Percentiles rank a stretch among this genome's conserved stretches.
Evolutionary conservation across 2,113 vertebrate genomes (phyloP).

Genomic region (Otolemur garnettii): DNA sequence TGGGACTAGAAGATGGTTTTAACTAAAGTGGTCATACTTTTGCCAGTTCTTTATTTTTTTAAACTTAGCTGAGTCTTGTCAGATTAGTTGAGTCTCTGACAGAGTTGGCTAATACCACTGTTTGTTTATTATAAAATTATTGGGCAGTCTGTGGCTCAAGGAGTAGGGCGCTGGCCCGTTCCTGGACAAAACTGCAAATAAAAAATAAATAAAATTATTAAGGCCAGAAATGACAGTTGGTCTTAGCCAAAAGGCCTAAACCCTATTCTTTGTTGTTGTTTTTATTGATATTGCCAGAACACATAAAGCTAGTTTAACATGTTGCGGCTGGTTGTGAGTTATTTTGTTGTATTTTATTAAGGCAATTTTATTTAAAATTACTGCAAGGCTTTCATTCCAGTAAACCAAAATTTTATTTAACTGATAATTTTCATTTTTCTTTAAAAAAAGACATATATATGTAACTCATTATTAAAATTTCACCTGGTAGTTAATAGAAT

Average conservation of each 20-base stretch:
- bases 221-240: not conserved
- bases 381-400: not conserved
- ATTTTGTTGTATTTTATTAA: not conserved
- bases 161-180: too few species aligned
- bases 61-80: not conserved
- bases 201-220: not conserved
- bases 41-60: not conserved
- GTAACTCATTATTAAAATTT: not conserved
- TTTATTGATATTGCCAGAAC: not conserved
- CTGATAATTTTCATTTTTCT: not conserved
- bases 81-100: not conserved
- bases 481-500: not conserved
- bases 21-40: constrained; percentile 51
- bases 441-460: not conserved
- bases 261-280: not conserved
- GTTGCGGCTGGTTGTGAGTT: not conserved
- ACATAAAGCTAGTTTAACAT: not conserved
- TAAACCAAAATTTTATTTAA: not conserved
- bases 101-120: not conserved
- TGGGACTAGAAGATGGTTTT: constrained; percentile 17
- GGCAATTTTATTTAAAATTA: not conserved
- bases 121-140: not conserved
- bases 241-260: not conserved
- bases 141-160: too few species aligned
- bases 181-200: too few species aligned